A percentile compares a stretch with the other conserved stretches of the same genome.
These are phyloP conservation scores for cat (Felis catus) DNA, from an alignment of 2,113 vertebrate species.

Conservation along the genomic window DNA sequence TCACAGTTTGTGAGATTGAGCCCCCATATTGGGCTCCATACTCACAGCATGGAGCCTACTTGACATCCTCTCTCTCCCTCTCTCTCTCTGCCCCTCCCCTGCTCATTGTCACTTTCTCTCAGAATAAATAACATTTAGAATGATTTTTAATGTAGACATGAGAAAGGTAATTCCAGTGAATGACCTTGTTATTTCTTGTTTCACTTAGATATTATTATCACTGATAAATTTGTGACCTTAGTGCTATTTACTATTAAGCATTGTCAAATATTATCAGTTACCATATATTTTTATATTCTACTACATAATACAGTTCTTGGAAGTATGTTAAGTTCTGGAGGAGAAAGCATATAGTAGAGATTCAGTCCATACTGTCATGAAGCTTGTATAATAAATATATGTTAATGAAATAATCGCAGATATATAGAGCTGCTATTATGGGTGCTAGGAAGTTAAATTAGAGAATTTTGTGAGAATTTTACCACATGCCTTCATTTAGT, in stretches of 20 bases:
- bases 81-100: too few species aligned
- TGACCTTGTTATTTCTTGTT: not conserved
- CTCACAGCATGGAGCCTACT: too few species aligned
- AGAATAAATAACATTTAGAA: too few species aligned
- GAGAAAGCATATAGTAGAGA: not conserved
- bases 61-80: too few species aligned
- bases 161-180: not conserved
- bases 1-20: too few species aligned
- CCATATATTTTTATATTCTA: not conserved
- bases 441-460: not conserved
- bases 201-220: slow-evolving; percentile 16
- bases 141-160: not conserved
- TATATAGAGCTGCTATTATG: not conserved
- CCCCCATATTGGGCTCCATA: too few species aligned
- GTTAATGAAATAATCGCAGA: not conserved
- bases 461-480: slow-evolving; percentile 34
- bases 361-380: not conserved
- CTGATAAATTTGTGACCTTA: not conserved
- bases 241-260: slow-evolving; percentile 10
- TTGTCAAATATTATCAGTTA: not conserved
- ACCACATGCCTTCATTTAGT: not conserved
- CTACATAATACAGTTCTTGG: not conserved
- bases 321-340: not conserved
- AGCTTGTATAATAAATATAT: not conserved
- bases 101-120: too few species aligned